Evolutionary conservation across 35 echinoderm and acorn worm genomes (phyloP).

Genomic region (Hemicentrotus pulcherrimus): DNA sequence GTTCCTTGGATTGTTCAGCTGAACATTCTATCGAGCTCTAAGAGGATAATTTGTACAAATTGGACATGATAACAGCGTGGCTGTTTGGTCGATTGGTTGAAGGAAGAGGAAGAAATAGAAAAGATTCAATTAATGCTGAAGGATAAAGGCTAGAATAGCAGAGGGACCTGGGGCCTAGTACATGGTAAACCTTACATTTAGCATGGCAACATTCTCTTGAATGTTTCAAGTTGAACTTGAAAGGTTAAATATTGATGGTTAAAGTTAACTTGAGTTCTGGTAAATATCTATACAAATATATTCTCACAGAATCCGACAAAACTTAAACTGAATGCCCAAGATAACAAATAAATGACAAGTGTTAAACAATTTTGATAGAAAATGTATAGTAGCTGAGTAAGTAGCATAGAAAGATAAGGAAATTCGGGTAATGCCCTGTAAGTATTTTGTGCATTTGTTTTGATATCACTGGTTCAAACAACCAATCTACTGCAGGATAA

Average conservation of each 20-base stretch:
- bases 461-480: too few species aligned
- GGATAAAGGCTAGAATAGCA: neutral
- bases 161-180: neutral
- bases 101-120: neutral
- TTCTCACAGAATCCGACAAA: too few species aligned
- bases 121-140: neutral
- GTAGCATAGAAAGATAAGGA: too few species aligned
- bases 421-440: too few species aligned
- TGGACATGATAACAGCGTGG: neutral
- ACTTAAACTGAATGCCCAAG: too few species aligned
- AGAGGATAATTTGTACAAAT: conserved; percentile 13
- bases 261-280: too few species aligned
- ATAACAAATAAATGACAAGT: too few species aligned
- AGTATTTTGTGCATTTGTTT: too few species aligned
- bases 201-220: neutral
- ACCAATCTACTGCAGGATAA: too few species aligned
- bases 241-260: neutral
- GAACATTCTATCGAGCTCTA: neutral
- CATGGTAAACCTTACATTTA: neutral
- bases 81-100: neutral
- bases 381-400: too few species aligned
- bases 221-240: neutral
- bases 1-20: conserved; percentile 2
- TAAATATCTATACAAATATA: too few species aligned
- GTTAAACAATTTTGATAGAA: too few species aligned